Evolutionary conservation across 2,888 invertebrate species (phyloP).

Genomic region (Gisinianus flammeolus): DNA sequence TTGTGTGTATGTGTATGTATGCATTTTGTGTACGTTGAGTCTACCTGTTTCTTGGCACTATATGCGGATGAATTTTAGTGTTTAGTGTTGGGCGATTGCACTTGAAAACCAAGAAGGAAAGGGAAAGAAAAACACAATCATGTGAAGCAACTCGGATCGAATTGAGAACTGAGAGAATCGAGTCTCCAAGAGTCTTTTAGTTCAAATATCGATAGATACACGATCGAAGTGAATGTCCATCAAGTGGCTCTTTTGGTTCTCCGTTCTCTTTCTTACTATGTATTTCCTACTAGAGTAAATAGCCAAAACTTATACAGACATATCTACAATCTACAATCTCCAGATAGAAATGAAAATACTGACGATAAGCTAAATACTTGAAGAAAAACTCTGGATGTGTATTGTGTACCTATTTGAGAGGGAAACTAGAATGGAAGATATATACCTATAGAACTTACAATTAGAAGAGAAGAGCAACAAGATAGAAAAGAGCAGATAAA

Average conservation of each 20-base stretch:
- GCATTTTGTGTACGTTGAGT: not conserved
- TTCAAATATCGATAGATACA: not conserved
- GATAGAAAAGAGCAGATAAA: not conserved
- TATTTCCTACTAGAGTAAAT: not conserved
- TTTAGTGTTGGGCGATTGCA: not conserved
- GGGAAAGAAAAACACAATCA: not conserved
- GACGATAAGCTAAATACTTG: no score
- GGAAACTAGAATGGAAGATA: no score
- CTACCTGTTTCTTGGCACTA: no score
- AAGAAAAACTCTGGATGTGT: not conserved
- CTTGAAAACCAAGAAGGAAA: not conserved
- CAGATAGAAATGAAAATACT: not conserved
- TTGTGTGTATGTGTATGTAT: not conserved
- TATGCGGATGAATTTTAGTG: no score
- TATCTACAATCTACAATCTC: not conserved
- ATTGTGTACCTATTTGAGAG: not conserved
- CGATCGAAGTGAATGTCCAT: not conserved
- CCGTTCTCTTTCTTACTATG: not conserved
- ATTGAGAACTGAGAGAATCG: not conserved
- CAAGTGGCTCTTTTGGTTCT: not conserved
- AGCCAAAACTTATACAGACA: not conserved
- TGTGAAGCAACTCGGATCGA: not conserved
- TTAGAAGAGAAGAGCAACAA: not conserved
- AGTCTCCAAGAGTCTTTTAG: not conserved
- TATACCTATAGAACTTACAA: no score